Base-by-base conservation (phyloP, 2,797 vertebrate species). In the Pelochelys cantorii region DNA sequence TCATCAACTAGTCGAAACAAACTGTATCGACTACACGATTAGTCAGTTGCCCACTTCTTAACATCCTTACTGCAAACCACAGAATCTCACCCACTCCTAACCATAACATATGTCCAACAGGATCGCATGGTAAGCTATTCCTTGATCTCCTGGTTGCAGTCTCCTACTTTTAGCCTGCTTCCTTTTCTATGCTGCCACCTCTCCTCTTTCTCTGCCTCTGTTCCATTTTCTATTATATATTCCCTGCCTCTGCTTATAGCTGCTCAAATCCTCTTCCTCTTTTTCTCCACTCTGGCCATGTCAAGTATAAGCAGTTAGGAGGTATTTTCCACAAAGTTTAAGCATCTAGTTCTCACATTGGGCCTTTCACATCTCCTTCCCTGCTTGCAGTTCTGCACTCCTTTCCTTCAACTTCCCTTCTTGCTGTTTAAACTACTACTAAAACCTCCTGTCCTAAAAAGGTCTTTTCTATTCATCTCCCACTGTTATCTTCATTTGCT, bases 401-500 rank as follows among this genome's bases (percentile, higher is more conserved):
- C 74, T 74, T 92, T 79, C 62, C 88, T 94, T 34, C 42, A 87
- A 18, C 3, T 85, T 86, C 9, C 29, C 80, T 75, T 83, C 88
- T 4, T 3, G 17, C 4, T 29, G n/a, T 54, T 83, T 56, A 74
- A 2, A 20, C 31, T 14, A 65, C 62, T 65, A 79, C 42, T 48
- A 48, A 48, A 48, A 83, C 4, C n/a, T 85, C 56, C 56, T 56
- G 78, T 89, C 65, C 78, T 53, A 59, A 75, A 55, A 0, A 48
- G 8, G 7, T 7, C n/a, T 68, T 20, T 71, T 37, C 0, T 23
- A 53, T 27, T 78, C 11, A 78, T 91, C 54, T 23, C 23, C 65
- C 71, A 79, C 57, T 81, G 12, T 80, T 55, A 14, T 53, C 79
- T 78, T 90, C 1, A 20, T 31, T 77, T 87, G 90, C 71, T 53